These are phyloP conservation scores for Isurus oxyrinchus DNA, from an alignment of 2,113 vertebrate species.

Conservation along the genomic window DNA sequence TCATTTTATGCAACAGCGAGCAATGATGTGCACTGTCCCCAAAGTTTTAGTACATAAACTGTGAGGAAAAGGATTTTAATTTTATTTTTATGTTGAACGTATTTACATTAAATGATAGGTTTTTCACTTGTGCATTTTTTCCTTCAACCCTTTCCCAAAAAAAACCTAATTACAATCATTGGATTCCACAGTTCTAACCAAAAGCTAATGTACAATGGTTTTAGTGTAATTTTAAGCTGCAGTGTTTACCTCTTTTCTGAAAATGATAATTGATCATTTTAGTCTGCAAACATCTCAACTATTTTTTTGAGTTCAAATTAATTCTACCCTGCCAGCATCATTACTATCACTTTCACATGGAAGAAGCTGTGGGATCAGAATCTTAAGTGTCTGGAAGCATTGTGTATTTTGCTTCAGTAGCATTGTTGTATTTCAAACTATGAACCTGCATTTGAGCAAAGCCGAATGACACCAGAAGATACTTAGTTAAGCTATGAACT, in stretches of 20 bases:
- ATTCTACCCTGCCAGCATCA: not conserved
- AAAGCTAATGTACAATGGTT: not conserved
- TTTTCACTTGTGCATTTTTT: not conserved
- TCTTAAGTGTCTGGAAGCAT: not conserved
- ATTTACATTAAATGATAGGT: constrained; percentile 14
- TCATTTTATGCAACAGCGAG: not conserved
- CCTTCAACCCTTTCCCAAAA: not conserved
- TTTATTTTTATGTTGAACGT: not conserved
- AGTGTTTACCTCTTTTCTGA: not conserved
- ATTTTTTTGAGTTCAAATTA: not conserved
- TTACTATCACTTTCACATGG: not conserved
- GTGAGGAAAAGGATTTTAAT: not conserved
- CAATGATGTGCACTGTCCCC: not conserved
- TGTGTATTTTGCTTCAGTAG: not conserved
- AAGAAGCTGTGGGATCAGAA: not conserved
- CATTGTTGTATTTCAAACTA: not conserved
- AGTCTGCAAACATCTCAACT: not conserved
- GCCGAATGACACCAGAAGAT: constrained; percentile 10
- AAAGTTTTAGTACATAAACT: not conserved
- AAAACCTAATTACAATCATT: not conserved
- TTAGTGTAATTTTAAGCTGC: not conserved
- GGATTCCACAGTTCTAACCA: not conserved
- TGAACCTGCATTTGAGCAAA: not conserved
- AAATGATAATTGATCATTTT: not conserved
- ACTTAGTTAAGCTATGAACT: not conserved